Base-by-base conservation (phyloP, 2,797 vertebrate species). In the Myiotriccus ornatus region DNA sequence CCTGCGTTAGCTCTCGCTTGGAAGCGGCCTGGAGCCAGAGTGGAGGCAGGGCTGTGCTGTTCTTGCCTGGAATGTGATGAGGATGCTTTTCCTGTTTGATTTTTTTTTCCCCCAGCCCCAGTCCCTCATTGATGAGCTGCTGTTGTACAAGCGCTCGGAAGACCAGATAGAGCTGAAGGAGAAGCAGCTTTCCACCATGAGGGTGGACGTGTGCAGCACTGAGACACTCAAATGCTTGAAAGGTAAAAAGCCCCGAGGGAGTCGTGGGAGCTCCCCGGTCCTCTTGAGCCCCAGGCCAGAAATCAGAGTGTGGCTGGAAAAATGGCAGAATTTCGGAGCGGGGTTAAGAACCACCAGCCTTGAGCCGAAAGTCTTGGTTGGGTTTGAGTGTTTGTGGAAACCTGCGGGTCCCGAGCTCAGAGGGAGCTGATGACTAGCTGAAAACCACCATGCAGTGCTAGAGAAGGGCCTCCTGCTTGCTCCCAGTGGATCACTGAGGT, bases 161-260 rank as follows among this genome's bases (percentile, higher is more conserved):
- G 98, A 99, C 39, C 99, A 99, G 94, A 98, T 99, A 14, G 99
- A 99, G 60, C 94, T 99, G 83, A 99, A 98, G 84, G 99, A 99
- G 96, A 99, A 99, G 94, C 99, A 99, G 97, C 98, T 99, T 12
- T 96, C 98, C 16, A 98, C 99, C 10, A 98, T 99, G 96, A 97
- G 99, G 57, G 98, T 99, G 86, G 99, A 99, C 0, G 98, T 99
- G 16, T 99, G 99, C 97, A 99, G 99, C 97, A 98, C 99, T 0
- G 99, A 99, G 92, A 99, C 99, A 2, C 98, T 99, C 9, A 99
- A 99, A 85, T 98, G 99, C 85, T 97, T 99, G 20, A 99, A 99
- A 99, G 99, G 99, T 99, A 92, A 94, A 92, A 94, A 84, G 25
- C 65, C 65, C 65, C 0, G 3, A 68, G 62, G 28, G 24, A 22